Percentiles rank a stretch among this genome's conserved stretches.
Evolutionary conservation across 2,797 vertebrate genomes (phyloP).

Genomic region (Characodon lateralis): DNA sequence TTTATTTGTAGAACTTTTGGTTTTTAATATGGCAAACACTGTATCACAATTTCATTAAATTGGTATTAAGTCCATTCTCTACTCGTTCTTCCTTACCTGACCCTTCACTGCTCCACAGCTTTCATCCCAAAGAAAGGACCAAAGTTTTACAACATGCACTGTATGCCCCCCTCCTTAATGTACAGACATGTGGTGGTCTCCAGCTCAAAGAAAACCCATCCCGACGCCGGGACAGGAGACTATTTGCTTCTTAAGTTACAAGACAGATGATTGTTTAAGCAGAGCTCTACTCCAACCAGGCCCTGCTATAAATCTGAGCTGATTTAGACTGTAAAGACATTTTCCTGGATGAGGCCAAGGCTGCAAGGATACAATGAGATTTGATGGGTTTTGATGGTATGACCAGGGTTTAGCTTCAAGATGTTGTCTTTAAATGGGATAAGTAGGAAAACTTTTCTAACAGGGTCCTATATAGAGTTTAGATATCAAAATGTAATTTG

Average conservation of each 20-base stretch:
- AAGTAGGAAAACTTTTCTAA: not conserved
- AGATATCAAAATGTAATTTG: not conserved
- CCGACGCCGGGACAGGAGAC: conserved; percentile 41
- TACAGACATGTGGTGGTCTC: conserved; percentile 47
- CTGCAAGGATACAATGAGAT: conserved; percentile 33
- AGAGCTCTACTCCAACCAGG: conserved; percentile 50
- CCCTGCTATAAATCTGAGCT: conserved; percentile 64
- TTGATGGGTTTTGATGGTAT: conserved; percentile 35
- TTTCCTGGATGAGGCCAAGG: conserved; percentile 43
- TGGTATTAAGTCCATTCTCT: conserved; percentile 22
- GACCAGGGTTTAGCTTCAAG: conserved; percentile 19
- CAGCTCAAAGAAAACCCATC: conserved; percentile 34
- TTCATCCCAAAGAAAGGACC: conserved; percentile 26
- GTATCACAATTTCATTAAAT: conserved; percentile 16
- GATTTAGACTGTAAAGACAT: conserved; percentile 59
- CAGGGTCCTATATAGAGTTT: not conserved
- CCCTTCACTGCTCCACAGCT: conserved; percentile 17
- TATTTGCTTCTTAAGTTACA: conserved; percentile 69
- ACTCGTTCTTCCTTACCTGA: conserved; percentile 24
- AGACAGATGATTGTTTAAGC: conserved; percentile 67
- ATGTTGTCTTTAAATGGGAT: not conserved
- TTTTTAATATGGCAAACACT: not conserved
- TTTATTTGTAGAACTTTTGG: not conserved
- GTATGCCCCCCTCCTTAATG: conserved; percentile 18
- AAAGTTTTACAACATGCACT: conserved; percentile 36